Conservation (phyloP, 2,888 invertebrate genomes). For the Smittia aterrima region DNA sequence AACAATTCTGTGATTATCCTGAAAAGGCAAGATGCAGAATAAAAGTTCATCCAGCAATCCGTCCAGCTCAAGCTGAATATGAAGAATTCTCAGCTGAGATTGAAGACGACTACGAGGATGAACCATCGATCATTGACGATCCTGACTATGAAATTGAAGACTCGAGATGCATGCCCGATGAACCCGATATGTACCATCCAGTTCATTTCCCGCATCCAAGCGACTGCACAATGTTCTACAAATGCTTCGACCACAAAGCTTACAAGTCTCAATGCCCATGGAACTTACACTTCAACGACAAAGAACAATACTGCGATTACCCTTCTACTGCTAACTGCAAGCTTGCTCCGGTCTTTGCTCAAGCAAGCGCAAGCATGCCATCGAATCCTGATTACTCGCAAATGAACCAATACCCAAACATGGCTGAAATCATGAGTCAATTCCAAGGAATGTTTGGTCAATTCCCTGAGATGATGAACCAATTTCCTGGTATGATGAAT, state of each 20-base stretch:
- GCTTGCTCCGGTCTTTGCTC: neutral
- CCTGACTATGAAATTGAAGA: neutral
- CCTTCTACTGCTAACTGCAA: neutral
- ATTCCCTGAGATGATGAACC: neutral
- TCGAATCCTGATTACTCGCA: neutral
- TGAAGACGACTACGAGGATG: no score
- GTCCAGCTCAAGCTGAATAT: neutral
- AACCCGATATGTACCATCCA: conserved; percentile 15
- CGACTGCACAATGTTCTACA: conserved; percentile 18
- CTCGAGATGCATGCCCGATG: neutral
- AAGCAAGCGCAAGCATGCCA: neutral
- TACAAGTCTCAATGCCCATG: conserved; percentile 16
- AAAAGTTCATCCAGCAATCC: neutral
- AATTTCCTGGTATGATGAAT: neutral
- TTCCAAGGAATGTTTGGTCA: neutral
- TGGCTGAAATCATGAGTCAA: neutral
- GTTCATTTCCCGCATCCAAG: conserved; percentile 20
- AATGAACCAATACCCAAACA: neutral
- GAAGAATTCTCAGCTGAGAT: no score
- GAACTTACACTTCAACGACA: neutral
- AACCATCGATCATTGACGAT: no score
- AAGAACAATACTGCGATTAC: neutral
- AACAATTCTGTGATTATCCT: neutral
- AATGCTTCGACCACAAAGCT: conserved; percentile 20
- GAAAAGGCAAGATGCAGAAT: neutral